Conservation (phyloP, 1,140 invertebrate genomes). For the Drosophila micromelanica region DNA sequence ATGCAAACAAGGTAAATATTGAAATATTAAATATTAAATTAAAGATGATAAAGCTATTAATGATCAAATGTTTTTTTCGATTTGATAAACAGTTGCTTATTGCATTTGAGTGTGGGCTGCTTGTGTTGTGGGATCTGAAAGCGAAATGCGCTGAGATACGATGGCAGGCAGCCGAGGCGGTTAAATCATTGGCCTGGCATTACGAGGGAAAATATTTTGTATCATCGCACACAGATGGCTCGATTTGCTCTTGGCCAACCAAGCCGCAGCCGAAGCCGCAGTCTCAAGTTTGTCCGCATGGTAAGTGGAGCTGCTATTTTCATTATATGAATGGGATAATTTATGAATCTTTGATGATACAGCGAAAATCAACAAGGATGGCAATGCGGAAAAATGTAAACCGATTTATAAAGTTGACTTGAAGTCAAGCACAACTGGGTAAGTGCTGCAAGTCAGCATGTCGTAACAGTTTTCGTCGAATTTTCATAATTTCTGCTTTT, state of each 20-base stretch:
- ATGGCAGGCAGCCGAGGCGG: slow-evolving; percentile 90
- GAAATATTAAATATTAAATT: background rate
- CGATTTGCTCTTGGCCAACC: slow-evolving; percentile 95
- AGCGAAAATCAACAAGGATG: slow-evolving; percentile 88
- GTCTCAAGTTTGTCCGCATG: slow-evolving; percentile 94
- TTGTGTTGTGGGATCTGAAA: slow-evolving; percentile 98
- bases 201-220: slow-evolving; percentile 99
- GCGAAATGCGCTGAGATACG: slow-evolving; percentile 92
- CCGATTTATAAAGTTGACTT: slow-evolving; percentile 97
- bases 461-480: background rate
- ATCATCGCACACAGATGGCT: slow-evolving; percentile 97
- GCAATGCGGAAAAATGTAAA: slow-evolving; percentile 94
- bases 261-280: slow-evolving; percentile 91
- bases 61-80: too few species aligned
- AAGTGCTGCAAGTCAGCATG: slow-evolving; percentile 80
- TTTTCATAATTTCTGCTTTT: background rate
- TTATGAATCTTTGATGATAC: slow-evolving; percentile 6
- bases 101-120: slow-evolving; percentile 96
- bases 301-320: slow-evolving; percentile 85
- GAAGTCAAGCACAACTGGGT: slow-evolving; percentile 95
- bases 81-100: slow-evolving; percentile 91
- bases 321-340: slow-evolving; percentile 6
- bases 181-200: slow-evolving; percentile 97
- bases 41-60: too few species aligned
- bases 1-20: slow-evolving; percentile 94